Percentiles rank a stretch among this genome's conserved stretches.
Conservation (phyloP, 1,140 invertebrate genomes). For the Gryllus bimaculatus region DNA sequence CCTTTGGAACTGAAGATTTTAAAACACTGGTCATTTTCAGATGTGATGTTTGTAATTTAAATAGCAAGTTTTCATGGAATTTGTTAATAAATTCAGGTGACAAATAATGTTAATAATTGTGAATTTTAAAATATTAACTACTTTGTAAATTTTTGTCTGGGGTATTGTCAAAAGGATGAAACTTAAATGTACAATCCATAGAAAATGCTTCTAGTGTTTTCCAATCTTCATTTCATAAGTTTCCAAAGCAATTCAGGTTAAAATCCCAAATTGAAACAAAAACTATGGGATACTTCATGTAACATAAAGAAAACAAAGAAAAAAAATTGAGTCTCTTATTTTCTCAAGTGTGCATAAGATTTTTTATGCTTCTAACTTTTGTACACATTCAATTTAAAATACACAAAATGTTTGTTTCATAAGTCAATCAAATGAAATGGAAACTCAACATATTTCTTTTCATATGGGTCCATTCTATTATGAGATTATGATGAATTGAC, state of each 20-base stretch:
- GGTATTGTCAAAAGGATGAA: too few relatives aligned
- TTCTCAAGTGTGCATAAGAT: neutral
- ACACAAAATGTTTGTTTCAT: neutral
- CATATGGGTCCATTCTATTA: neutral
- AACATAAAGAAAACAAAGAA: neutral
- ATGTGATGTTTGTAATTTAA: too few relatives aligned
- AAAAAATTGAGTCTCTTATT: neutral
- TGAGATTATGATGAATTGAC: constrained; percentile 2
- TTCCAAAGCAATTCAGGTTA: neutral
- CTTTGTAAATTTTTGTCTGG: too few relatives aligned
- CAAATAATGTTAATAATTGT: too few relatives aligned
- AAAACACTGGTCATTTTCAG: too few relatives aligned
- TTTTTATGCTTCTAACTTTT: neutral
- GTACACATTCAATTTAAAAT: neutral
- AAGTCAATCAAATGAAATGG: neutral
- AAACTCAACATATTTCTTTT: neutral
- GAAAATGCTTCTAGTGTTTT: constrained; percentile 5
- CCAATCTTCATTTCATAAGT: neutral
- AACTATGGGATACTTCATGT: neutral
- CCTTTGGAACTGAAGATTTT: too few relatives aligned
- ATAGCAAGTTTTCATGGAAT: too few relatives aligned
- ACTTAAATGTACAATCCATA: neutral
- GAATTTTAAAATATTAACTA: too few relatives aligned
- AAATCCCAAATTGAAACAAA: neutral
- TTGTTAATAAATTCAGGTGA: too few relatives aligned